These are phyloP conservation scores for Cydia strobilella DNA, from an alignment of 1,140 invertebrate genomes.

Conservation along the genomic window DNA sequence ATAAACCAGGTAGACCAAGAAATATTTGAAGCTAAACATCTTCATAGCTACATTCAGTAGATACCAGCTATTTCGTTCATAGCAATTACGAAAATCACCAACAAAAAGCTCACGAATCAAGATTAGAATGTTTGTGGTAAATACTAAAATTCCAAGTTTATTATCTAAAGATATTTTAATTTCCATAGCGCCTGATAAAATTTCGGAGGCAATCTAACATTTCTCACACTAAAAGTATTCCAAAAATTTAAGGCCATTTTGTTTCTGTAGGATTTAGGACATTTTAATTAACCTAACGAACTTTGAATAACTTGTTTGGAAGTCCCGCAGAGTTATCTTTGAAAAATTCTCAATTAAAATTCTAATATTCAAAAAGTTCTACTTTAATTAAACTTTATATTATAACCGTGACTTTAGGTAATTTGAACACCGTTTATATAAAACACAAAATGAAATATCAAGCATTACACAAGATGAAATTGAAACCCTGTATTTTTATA, in stretches of 20 bases:
- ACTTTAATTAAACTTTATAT: not conserved
- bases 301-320: conserved; percentile 14
- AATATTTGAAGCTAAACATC: no score
- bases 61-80: no score
- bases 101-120: no score
- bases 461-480: not conserved
- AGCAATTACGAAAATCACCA: no score
- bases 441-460: not conserved
- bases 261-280: not conserved
- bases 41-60: no score
- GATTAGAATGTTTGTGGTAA: not conserved
- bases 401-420: not conserved
- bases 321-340: not conserved
- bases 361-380: not conserved
- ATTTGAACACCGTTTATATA: not conserved
- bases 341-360: not conserved
- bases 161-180: not conserved
- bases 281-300: conserved; percentile 31
- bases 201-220: not conserved
- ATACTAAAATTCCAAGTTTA: not conserved
- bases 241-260: not conserved
- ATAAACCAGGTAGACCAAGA: no score
- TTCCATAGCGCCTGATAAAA: not conserved
- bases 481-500: not conserved
- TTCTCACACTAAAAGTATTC: not conserved